phyloP scores from a whole-genome alignment of 1,140 invertebrate genomes.

The Brachionus rotundiformis region DNA sequence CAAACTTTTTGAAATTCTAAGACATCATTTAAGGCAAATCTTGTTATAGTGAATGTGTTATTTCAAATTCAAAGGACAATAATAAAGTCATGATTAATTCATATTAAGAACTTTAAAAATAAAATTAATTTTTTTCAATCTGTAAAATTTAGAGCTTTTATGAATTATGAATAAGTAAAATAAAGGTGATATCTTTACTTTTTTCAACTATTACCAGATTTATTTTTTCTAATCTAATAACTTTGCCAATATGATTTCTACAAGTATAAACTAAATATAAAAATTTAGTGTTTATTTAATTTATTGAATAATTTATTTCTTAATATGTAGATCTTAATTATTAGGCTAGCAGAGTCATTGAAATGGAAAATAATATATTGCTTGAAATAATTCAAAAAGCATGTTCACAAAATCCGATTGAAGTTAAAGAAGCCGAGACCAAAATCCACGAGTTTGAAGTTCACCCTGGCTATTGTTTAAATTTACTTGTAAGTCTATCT shows the following conservation, averaged over 20 bases:
- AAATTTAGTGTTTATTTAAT: neutral
- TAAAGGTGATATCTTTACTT: neutral
- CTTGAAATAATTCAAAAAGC: conserved; percentile 76
- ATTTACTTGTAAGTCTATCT: conserved; percentile 72
- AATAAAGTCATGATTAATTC: neutral
- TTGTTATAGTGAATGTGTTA: neutral
- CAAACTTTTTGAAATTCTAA: neutral
- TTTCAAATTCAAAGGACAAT: neutral
- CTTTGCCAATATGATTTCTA: too few relatives aligned
- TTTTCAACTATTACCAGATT: neutral
- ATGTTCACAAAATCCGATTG: conserved; percentile 77
- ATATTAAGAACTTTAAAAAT: neutral
- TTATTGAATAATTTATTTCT: neutral
- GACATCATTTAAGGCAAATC: neutral
- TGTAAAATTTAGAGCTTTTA: neutral
- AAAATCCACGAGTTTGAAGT: conserved; percentile 83
- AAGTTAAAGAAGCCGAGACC: conserved; percentile 82
- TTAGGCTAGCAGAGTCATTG: neutral
- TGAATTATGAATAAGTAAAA: neutral
- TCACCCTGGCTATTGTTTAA: conserved; percentile 81
- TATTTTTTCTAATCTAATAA: too few relatives aligned
- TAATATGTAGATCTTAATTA: neutral
- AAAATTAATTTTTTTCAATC: neutral
- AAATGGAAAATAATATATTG: conserved; percentile 55
- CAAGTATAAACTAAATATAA: neutral